Conservation (phyloP, 2,797 vertebrate genomes). For the Siniperca undulata region DNA sequence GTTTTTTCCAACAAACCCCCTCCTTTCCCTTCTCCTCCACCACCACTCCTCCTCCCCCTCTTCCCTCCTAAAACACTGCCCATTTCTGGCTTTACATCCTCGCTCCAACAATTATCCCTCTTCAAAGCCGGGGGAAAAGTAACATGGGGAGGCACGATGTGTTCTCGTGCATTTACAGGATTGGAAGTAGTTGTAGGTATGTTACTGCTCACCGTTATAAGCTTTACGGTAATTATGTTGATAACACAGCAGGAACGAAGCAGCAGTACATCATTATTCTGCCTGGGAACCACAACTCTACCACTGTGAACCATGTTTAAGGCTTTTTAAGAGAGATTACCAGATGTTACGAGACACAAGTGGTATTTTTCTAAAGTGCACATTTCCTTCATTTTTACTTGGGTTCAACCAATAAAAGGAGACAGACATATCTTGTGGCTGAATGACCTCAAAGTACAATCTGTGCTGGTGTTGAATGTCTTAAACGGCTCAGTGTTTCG, state of each 20-base stretch:
- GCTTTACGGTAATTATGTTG: conserved; percentile 74
- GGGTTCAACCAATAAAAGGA: neutral
- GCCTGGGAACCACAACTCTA: conserved; percentile 44
- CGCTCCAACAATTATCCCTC: conserved; percentile 51
- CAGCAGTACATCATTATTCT: conserved; percentile 64
- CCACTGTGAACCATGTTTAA: conserved; percentile 49
- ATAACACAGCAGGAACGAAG: conserved; percentile 59
- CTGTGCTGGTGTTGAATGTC: neutral
- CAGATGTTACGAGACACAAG: conserved; percentile 55
- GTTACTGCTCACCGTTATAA: conserved; percentile 7
- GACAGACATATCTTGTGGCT: neutral
- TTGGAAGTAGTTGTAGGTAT: conserved; percentile 21
- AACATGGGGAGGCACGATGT: conserved; percentile 56
- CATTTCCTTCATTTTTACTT: conserved; percentile 8
- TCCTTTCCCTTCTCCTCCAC: conserved; percentile 8
- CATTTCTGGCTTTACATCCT: conserved; percentile 39
- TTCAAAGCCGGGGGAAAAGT: conserved; percentile 48
- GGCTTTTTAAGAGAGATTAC: conserved; percentile 66
- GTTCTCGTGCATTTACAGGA: conserved; percentile 43
- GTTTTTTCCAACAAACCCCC: conserved; percentile 34
- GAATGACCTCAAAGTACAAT: conserved; percentile 10
- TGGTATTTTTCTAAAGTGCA: conserved; percentile 55
- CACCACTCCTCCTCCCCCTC: neutral
- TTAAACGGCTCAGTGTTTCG: conserved; percentile 1
- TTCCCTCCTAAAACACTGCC: conserved; percentile 32